A percentile compares a stretch with the other conserved stretches of the same genome.
Conservation (phyloP, 2,113 vertebrate species). For the Limnothrissa miodon region DNA sequence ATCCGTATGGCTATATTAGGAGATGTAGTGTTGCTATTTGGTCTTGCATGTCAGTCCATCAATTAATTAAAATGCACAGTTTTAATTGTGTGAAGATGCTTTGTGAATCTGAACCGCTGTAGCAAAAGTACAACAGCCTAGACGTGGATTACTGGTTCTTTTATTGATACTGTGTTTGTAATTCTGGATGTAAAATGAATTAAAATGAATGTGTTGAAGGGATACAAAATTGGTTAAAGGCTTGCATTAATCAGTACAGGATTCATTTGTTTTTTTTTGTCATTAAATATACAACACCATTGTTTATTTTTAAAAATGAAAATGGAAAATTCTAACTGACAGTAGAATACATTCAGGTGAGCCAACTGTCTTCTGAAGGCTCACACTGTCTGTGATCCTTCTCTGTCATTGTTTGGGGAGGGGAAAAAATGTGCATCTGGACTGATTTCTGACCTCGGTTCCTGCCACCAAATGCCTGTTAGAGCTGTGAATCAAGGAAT, state of each 20-base stretch:
- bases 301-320: too few relatives aligned
- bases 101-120: background rate
- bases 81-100: background rate
- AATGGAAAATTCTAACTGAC: background rate
- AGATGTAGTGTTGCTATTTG: background rate
- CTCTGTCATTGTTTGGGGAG: background rate
- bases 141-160: background rate
- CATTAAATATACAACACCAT: too few relatives aligned
- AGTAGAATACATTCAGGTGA: background rate
- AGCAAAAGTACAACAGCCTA: background rate
- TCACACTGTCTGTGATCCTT: too few relatives aligned
- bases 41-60: background rate
- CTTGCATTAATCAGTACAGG: too few relatives aligned
- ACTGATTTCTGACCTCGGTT: background rate
- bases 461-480: background rate
- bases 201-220: background rate
- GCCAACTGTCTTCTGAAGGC: too few relatives aligned
- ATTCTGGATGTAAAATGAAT: background rate
- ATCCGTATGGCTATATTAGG: conserved; percentile 18
- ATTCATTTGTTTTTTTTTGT: too few relatives aligned
- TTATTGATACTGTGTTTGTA: background rate
- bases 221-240: background rate
- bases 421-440: background rate
- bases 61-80: conserved; percentile 2
- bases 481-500: too few relatives aligned